Conservation (phyloP, 2,113 vertebrate genomes). For the Diphyllodes magnificus region DNA sequence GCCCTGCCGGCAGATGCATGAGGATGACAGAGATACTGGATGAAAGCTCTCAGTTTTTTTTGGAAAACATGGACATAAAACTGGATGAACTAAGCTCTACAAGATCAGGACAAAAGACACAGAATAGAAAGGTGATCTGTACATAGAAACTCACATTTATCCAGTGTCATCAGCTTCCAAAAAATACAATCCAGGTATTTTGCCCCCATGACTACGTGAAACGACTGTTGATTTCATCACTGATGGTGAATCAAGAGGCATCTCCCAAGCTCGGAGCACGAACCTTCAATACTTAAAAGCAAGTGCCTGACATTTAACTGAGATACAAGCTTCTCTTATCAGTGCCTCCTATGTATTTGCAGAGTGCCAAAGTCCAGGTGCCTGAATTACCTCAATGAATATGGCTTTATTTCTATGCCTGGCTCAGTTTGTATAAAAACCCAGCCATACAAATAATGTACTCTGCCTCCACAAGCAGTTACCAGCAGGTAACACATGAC, state of each 20-base stretch:
- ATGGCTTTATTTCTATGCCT: not conserved
- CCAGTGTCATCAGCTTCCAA: not conserved
- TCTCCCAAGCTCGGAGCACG: fast-evolving
- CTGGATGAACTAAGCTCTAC: not conserved
- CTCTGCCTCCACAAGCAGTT: not conserved
- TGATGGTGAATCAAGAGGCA: not conserved
- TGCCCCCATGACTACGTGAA: not conserved
- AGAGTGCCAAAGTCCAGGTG: not conserved
- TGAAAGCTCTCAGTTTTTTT: not conserved
- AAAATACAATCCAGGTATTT: not conserved
- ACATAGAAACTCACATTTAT: not conserved
- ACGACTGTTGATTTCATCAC: not conserved
- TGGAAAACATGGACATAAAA: not conserved
- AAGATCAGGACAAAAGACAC: not conserved
- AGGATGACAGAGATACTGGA: not conserved
- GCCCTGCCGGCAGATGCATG: not conserved
- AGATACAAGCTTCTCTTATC: not conserved
- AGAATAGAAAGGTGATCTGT: not conserved
- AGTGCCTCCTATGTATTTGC: not conserved
- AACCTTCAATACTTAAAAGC: not conserved
- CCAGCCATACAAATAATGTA: fast-evolving
- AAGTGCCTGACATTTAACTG: not conserved
- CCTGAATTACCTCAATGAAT: not conserved
- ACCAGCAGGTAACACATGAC: not conserved
- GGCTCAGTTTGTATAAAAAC: not conserved